These are phyloP conservation scores for Clarias platycephalus DNA, from an alignment of 2,797 vertebrate genomes.

Conservation along the genomic window DNA sequence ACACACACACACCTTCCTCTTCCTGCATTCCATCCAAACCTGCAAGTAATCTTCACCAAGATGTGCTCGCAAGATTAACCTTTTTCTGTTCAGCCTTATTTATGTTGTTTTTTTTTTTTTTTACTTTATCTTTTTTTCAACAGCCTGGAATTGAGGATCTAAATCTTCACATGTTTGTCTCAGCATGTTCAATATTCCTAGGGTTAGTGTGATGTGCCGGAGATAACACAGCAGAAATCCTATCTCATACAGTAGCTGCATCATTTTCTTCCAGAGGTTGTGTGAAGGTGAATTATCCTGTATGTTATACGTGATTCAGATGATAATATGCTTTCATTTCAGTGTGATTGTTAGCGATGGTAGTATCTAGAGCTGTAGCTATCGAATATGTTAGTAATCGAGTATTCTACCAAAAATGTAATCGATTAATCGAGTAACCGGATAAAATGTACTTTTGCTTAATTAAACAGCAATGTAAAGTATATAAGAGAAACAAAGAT, in stretches of 20 bases:
- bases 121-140: neutral
- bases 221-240: too few relatives aligned
- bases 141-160: neutral
- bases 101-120: neutral
- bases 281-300: neutral
- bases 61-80: neutral
- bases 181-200: neutral
- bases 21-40: conserved; percentile 42
- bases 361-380: too few relatives aligned
- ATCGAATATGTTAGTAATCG: too few relatives aligned
- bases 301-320: neutral
- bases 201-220: neutral
- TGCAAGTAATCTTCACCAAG: conserved; percentile 38
- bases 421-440: too few relatives aligned
- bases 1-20: neutral
- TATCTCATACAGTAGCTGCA: neutral
- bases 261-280: too few relatives aligned
- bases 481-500: too few relatives aligned
- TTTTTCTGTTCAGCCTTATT: neutral
- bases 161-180: neutral
- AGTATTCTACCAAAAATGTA: too few relatives aligned
- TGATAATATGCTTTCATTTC: neutral
- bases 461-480: too few relatives aligned
- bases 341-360: neutral
- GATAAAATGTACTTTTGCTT: too few relatives aligned